phyloP scores from a whole-genome alignment of 2,113 vertebrate species.

The Heterochromis multidens region DNA sequence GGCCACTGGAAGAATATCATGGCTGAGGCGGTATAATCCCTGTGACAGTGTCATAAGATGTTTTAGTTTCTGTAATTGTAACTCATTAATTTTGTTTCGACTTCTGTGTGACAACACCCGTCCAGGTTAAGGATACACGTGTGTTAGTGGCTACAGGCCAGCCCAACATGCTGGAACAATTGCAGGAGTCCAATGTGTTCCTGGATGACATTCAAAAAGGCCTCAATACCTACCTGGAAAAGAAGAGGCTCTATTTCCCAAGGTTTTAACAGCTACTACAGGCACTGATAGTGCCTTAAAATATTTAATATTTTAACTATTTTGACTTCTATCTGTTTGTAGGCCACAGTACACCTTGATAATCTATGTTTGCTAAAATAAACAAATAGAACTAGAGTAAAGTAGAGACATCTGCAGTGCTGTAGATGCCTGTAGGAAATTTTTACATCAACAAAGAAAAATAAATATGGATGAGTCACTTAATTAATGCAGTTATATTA shows the following conservation, averaged over 20 bases:
- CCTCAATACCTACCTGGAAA: slow-evolving; percentile 87
- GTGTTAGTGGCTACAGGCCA: slow-evolving; percentile 79
- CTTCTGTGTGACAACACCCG: not conserved
- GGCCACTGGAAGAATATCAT: slow-evolving; percentile 86
- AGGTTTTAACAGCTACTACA: slow-evolving; percentile 68
- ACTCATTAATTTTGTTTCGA: not conserved
- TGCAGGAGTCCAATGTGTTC: slow-evolving; percentile 83
- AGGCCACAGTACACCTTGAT: not conserved
- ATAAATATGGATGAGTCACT: not conserved
- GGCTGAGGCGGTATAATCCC: slow-evolving; percentile 75
- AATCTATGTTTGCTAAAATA: not conserved
- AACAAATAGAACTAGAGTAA: accelerated
- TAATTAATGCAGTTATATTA: not conserved
- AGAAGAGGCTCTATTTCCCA: slow-evolving; percentile 91
- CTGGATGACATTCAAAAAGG: slow-evolving; percentile 90
- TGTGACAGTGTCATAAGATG: not conserved
- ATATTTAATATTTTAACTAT: not conserved
- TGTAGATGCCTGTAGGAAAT: not conserved
- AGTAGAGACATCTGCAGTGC: not conserved
- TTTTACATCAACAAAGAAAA: not conserved
- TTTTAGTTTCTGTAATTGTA: not conserved
- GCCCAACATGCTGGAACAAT: slow-evolving; percentile 79
- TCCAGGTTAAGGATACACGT: slow-evolving; percentile 64
- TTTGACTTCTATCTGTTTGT: not conserved
- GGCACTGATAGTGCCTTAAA: not conserved